Evolutionary conservation across 1,140 invertebrate genomes (phyloP).

Genomic region (Ips nitidus): DNA sequence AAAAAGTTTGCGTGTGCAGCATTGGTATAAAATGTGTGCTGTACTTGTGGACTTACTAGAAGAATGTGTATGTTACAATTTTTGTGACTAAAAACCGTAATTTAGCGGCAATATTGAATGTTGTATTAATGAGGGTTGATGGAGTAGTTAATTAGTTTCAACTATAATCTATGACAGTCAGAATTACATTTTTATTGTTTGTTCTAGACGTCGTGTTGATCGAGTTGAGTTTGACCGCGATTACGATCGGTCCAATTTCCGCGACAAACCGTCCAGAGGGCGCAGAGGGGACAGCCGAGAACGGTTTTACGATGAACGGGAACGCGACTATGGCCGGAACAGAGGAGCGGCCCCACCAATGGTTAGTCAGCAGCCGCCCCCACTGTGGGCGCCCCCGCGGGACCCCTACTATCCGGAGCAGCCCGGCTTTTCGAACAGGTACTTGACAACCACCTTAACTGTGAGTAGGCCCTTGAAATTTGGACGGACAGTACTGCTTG

Average conservation of each 20-base stretch:
- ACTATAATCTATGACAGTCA: no score
- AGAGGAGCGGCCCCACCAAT: slow-evolving; percentile 12
- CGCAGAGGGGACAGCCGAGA: slow-evolving; percentile 23
- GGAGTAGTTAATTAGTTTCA: no score
- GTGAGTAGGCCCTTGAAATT: slow-evolving; percentile 8
- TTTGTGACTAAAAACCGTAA: no score
- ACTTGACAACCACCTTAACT: slow-evolving; percentile 2
- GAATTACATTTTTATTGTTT: not conserved
- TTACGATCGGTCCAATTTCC: slow-evolving; percentile 18
- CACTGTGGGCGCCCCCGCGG: slow-evolving; percentile 1
- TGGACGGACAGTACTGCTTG: no score
- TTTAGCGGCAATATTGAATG: no score
- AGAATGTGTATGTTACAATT: no score
- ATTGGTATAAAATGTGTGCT: no score
- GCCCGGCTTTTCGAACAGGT: slow-evolving; percentile 24
- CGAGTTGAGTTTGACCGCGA: slow-evolving; percentile 22
- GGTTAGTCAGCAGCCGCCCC: not conserved
- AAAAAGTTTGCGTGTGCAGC: no score
- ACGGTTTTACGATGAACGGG: slow-evolving; percentile 29
- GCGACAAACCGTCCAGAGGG: slow-evolving; percentile 13
- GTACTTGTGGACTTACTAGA: no score
- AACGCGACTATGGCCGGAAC: slow-evolving; percentile 19
- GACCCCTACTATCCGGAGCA: slow-evolving; percentile 4
- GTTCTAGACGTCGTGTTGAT: slow-evolving; percentile 24
- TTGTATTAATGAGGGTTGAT: no score